Conservation (phyloP, 1,140 invertebrate genomes). For the Ceratosolen solmsi region DNA sequence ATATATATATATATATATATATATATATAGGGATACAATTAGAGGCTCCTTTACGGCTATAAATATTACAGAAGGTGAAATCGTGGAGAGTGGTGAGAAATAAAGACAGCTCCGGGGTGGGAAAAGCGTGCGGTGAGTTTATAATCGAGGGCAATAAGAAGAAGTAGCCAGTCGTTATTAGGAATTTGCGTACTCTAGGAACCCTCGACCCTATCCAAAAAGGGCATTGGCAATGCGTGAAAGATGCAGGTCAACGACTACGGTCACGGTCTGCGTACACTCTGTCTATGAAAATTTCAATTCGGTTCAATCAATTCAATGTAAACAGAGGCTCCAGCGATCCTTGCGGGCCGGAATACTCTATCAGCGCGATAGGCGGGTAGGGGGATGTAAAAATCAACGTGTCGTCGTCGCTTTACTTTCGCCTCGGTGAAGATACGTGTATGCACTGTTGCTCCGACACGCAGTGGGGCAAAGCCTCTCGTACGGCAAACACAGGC, state of each 20-base stretch:
- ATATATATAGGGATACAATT: background rate
- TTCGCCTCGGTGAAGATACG: slow-evolving; percentile 3
- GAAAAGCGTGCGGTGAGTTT: background rate
- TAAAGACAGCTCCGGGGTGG: background rate
- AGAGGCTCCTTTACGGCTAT: background rate
- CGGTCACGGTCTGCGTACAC: background rate
- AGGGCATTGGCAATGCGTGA: background rate
- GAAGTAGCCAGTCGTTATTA: background rate
- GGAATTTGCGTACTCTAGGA: too few species aligned
- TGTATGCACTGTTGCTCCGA: background rate
- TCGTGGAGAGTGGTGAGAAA: background rate
- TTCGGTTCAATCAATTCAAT: background rate
- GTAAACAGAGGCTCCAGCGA: background rate
- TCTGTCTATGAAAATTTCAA: background rate
- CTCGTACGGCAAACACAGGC: slow-evolving; percentile 19
- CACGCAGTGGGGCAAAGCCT: background rate
- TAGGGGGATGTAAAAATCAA: background rate
- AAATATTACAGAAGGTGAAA: background rate
- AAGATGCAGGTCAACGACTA: background rate
- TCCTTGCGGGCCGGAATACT: background rate
- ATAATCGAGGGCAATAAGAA: background rate
- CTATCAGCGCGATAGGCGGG: background rate
- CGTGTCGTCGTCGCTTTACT: slow-evolving; percentile 2
- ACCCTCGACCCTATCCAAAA: background rate
- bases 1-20: too few species aligned